Conservation (phyloP, 2,888 invertebrate species). For the Seira sanloemensis region DNA sequence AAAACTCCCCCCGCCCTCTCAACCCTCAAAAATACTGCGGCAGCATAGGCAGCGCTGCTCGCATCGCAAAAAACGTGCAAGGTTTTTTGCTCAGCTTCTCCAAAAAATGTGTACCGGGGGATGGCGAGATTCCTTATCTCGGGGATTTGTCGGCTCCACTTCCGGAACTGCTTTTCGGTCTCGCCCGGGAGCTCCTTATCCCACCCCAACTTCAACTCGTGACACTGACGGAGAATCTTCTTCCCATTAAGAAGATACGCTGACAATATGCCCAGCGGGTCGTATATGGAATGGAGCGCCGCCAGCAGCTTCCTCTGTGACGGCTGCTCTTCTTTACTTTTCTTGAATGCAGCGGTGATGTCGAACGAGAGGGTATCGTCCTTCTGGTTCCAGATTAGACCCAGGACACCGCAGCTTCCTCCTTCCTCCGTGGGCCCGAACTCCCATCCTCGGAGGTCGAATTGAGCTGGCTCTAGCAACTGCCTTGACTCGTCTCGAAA, state of each 20-base stretch:
- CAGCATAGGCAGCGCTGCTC: not conserved
- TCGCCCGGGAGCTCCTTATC: not conserved
- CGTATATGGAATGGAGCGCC: not conserved
- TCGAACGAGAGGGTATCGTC: not conserved
- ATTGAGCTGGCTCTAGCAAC: not conserved
- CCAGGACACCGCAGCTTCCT: not conserved
- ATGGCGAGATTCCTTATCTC: not conserved
- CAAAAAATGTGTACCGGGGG: not conserved
- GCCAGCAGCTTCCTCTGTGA: not conserved
- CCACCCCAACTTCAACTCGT: not conserved
- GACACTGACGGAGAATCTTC: not conserved
- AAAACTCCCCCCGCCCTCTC: not conserved
- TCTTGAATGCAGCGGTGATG: not conserved
- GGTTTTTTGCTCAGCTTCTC: not conserved
- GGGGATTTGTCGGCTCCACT: not conserved
- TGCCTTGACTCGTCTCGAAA: not conserved
- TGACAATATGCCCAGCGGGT: conserved; percentile 12
- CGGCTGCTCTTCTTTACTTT: not conserved
- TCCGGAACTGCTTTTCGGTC: not conserved
- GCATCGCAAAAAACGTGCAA: not conserved
- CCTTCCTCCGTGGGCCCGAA: not conserved
- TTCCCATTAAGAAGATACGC: not conserved
- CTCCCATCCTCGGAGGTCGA: not conserved
- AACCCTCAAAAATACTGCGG: not conserved
- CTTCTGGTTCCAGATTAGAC: conserved; percentile 3